Percentiles rank a stretch among this genome's conserved stretches.
Evolutionary conservation across 2,113 vertebrate genomes (phyloP).

Genomic region (Dendropsophus ebraccatus): DNA sequence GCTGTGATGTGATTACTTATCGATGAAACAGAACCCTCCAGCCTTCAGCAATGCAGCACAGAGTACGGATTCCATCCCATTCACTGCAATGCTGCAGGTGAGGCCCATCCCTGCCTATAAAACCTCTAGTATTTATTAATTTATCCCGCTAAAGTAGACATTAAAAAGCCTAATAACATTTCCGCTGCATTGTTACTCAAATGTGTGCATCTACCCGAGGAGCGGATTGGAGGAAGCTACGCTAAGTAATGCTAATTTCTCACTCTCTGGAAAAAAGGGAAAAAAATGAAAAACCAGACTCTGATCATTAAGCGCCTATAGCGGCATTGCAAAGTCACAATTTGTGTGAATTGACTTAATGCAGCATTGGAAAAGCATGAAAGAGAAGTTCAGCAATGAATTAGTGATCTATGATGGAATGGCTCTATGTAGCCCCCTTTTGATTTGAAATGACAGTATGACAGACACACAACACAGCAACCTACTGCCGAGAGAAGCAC

Average conservation of each 20-base stretch:
- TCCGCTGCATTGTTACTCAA: background rate
- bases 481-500: slow-evolving; percentile 56
- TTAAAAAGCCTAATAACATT: slow-evolving; percentile 5
- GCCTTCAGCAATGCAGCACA: background rate
- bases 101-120: background rate
- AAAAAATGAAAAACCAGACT: slow-evolving; percentile 6
- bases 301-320: slow-evolving; percentile 29
- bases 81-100: background rate
- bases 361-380: slow-evolving; percentile 7
- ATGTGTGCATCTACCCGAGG: background rate
- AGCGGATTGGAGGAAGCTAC: background rate
- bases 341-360: slow-evolving; percentile 21
- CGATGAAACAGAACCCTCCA: background rate
- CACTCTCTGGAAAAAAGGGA: background rate
- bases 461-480: slow-evolving; percentile 56
- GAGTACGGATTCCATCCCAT: background rate
- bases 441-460: slow-evolving; percentile 54
- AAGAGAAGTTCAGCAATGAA: slow-evolving; percentile 45
- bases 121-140: background rate
- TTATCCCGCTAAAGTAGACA: background rate
- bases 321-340: slow-evolving; percentile 32
- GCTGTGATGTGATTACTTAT: background rate
- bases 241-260: slow-evolving; percentile 21
- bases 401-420: slow-evolving; percentile 41
- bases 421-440: slow-evolving; percentile 35